Evolutionary conservation across 2,888 invertebrate species (phyloP).

Genomic region (Hemithea aestivaria): DNA sequence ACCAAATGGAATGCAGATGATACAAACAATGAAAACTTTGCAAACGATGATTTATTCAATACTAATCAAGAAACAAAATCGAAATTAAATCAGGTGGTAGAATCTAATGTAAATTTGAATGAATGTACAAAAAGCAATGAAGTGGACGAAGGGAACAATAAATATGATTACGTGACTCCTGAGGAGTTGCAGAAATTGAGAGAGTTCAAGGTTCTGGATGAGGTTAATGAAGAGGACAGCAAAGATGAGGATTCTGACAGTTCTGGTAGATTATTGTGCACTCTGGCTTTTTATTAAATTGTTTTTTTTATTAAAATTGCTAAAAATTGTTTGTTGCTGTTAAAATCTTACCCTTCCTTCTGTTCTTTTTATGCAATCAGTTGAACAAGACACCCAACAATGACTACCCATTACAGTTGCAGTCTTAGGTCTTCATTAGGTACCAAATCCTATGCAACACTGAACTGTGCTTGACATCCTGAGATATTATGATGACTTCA

Average conservation of each 20-base stretch:
- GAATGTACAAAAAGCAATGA: background rate
- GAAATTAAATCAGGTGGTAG: background rate
- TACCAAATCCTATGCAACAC: too few species aligned
- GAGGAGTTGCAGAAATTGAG: slow-evolving; percentile 57
- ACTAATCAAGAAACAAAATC: too few species aligned
- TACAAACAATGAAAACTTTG: slow-evolving; percentile 14
- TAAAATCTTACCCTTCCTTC: too few species aligned
- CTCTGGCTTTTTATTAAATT: background rate
- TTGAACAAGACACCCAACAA: too few species aligned
- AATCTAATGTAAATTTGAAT: too few species aligned
- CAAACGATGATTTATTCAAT: slow-evolving; percentile 2
- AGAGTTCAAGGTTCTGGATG: slow-evolving; percentile 68
- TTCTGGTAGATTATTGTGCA: slow-evolving; percentile 31
- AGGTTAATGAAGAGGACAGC: slow-evolving; percentile 67
- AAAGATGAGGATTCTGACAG: slow-evolving; percentile 58
- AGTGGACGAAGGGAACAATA: slow-evolving; percentile 26
- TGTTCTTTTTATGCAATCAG: too few species aligned
- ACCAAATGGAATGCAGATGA: slow-evolving; percentile 22
- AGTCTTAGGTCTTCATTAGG: too few species aligned
- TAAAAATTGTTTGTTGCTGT: too few species aligned
- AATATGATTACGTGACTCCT: slow-evolving; percentile 46
- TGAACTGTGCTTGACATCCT: too few species aligned
- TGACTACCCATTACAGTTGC: too few species aligned
- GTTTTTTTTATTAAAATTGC: too few species aligned
- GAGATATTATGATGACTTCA: too few species aligned